phyloP scores from a whole-genome alignment of 2,113 vertebrate species.

The Cinclus mexicanus region DNA sequence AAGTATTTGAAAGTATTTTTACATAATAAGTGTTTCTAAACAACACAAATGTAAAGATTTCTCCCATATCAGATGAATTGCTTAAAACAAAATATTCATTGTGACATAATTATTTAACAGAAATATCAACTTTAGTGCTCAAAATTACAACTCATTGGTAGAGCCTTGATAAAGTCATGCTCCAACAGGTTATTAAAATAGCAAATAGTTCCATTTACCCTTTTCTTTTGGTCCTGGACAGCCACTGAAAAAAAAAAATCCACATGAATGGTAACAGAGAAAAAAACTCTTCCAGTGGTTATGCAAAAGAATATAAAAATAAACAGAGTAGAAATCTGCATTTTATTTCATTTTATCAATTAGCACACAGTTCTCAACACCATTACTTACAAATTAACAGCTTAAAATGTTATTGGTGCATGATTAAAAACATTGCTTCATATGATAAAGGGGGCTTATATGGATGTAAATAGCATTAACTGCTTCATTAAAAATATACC shows the following conservation, averaged over 20 bases:
- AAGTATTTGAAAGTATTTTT: background rate
- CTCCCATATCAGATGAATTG: background rate
- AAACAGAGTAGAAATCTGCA: background rate
- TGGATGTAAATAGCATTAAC: background rate
- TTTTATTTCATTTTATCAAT: background rate
- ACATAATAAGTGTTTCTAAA: background rate
- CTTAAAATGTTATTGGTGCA: background rate
- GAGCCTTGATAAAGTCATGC: background rate
- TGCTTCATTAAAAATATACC: background rate
- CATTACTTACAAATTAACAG: background rate
- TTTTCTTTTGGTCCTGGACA: background rate
- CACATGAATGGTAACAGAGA: background rate
- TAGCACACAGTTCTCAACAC: background rate
- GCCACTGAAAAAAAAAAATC: background rate
- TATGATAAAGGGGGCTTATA: background rate
- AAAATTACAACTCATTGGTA: background rate
- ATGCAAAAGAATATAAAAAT: constrained; percentile 4
- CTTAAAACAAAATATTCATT: background rate
- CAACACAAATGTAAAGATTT: background rate
- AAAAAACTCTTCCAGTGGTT: background rate
- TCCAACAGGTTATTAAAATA: constrained; percentile 50
- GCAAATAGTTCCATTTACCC: background rate
- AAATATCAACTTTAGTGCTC: background rate
- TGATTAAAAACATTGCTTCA: background rate
- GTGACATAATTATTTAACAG: background rate